Evolutionary conservation across 2,888 invertebrate species (phyloP), one percentile per base, ranked within the genome.

Genomic region (Nomada hirtipes): DNA sequence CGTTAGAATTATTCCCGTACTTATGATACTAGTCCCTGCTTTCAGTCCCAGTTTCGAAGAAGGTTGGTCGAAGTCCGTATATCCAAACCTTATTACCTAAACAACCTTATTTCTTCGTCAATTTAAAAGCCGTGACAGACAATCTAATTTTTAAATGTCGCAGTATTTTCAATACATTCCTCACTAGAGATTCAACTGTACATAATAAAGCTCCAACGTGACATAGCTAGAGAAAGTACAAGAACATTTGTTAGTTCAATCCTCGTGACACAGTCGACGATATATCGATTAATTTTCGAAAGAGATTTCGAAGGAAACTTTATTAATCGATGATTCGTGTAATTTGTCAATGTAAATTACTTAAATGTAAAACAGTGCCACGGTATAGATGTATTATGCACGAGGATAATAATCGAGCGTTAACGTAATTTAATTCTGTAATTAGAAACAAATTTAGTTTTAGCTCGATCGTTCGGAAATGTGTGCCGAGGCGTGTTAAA

Each of bases 1-100:
- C 67, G 53, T 78, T 87, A 88, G 86, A 63, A 76, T 86, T 77
- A 86, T 86, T 86, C 88, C 79, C 85, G 87, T 88, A 89, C 88
- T 89, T 89, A 88, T 71, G 77, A 86, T 55, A 73, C 75, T 57
- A 77, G 52, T 71, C 67, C 63, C 61, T 20, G 67, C 60, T 76
- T 70, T 53, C 53, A 67, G 20, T 44, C 36, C 4, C 23, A 15
- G 13, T 26, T 69, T 59, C 15, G n/a, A 60, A 36, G 13, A 53
- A 18, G 36, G 7, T 36, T 36, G 36, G 36, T 47, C 15, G 47
- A 0, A 18, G 7, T 52, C 42, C 44, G 52, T 2, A 18, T 26
- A 15, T 3, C 23, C 4, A 44, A 15, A 47, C 29, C 29, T 1
- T 59, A 59, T 47, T 15, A 47, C 47, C 13, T 26, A 13, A 20